Conservation (phyloP, 2,797 vertebrate species). For the Gallirallus australis region DNA sequence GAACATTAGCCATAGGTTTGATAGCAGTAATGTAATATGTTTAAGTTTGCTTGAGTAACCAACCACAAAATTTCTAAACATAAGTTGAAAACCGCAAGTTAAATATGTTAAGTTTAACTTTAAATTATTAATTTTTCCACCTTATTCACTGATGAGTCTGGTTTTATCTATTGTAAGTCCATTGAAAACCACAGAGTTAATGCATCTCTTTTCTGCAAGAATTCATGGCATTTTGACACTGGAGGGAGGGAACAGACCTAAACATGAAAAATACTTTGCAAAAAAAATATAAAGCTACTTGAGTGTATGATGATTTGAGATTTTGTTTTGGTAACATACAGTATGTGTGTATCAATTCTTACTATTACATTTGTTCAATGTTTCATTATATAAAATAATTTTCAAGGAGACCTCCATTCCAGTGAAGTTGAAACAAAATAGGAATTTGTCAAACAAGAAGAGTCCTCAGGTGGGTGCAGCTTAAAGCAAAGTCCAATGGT, state of each 20-base stretch:
- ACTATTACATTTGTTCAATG: background rate
- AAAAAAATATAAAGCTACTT: background rate
- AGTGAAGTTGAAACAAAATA: background rate
- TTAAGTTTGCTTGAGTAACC: background rate
- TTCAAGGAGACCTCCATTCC: background rate
- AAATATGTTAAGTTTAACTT: background rate
- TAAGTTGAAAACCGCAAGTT: background rate
- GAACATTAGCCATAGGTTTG: background rate
- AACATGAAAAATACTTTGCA: background rate
- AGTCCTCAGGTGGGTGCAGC: background rate
- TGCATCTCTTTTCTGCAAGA: background rate
- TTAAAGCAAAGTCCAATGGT: background rate
- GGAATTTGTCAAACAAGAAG: background rate
- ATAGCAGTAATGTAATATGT: background rate
- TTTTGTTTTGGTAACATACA: background rate
- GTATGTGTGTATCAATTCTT: background rate
- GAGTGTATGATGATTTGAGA: background rate
- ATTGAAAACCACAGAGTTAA: background rate
- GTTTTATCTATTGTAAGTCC: background rate
- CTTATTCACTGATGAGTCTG: background rate
- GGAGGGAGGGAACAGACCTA: background rate
- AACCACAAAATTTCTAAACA: constrained; percentile 8
- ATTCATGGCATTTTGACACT: background rate
- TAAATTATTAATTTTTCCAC: background rate
- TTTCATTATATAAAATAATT: background rate